Evolutionary conservation across 2,113 vertebrate species (phyloP).

Genomic region (Kryptolebias marmoratus): DNA sequence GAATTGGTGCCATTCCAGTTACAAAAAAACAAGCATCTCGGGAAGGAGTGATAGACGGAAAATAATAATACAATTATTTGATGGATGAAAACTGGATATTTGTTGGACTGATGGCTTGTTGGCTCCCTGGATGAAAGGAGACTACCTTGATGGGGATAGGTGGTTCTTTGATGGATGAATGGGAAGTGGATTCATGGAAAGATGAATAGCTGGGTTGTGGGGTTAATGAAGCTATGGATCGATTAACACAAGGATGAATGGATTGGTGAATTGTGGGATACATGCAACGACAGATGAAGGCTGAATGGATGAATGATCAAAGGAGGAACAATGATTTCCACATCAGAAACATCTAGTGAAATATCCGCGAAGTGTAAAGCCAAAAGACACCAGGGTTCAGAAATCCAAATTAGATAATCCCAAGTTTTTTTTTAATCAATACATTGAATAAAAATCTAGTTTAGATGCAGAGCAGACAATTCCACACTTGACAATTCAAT

Average conservation of each 20-base stretch:
- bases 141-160: background rate
- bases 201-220: background rate
- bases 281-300: background rate
- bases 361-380: background rate
- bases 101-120: background rate
- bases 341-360: background rate
- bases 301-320: background rate
- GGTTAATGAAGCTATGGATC: background rate
- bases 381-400: background rate
- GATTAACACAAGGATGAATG: background rate
- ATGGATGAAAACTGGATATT: background rate
- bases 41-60: background rate
- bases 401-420: background rate
- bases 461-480: background rate
- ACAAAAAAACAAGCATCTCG: background rate
- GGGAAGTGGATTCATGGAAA: constrained; percentile 4
- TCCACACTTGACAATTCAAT: too few species aligned
- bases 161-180: background rate
- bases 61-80: background rate
- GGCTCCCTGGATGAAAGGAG: background rate
- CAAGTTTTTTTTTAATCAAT: background rate
- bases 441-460: background rate
- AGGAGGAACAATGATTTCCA: background rate
- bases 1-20: background rate
- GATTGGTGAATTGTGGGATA: background rate